Base-by-base conservation (phyloP, 2,888 invertebrate species). In the Lypha dubia region DNA sequence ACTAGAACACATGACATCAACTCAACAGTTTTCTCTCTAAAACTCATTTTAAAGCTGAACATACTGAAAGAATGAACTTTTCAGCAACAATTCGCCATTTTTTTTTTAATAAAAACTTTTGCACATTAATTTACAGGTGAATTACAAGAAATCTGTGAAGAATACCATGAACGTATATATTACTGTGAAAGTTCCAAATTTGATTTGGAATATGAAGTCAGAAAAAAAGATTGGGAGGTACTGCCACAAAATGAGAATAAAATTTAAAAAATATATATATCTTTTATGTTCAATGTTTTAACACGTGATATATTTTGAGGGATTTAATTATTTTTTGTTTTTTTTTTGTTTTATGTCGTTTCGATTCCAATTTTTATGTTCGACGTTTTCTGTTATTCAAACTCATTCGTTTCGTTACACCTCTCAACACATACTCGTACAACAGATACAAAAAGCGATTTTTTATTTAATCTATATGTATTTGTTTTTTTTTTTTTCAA, bases 161-260 rank as follows among this genome's bases (percentile, higher is more conserved):
- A 97, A 94, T 97, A 98, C 96, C 96, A 97, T 96, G 96, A 97
- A 94, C 97, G 98, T 95, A 96, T 98, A 95, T 96, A 96, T 95
- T 95, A 96, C 94, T 97, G 98, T 95, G 99, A 99, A 95, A 96
- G 97, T 95, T 98, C 98, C 95, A 99, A 99, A 95, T 99, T 98
- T 96, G 99, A 99, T 96, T 98, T 99, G 97, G 99, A 99, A 96
- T 96, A 97, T 95, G 98, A 98, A 95, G 98, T 99, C 95, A 96
- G 98, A 95, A 98, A 98, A 95, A 98, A 98, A 96, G 99, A 99
- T 95, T 98, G 97, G 95, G 99, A 99, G 98, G 98, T 98, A 96
- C 84, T 84, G 84, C 95, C 95, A 94, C 94, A 93, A n/a, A n/a
- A 90, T 85, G 68, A 87, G 3, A 60, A 15, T 53, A 15, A n/a